Base-by-base conservation (phyloP, 1,140 invertebrate genomes). In the Vanessa atalanta region DNA sequence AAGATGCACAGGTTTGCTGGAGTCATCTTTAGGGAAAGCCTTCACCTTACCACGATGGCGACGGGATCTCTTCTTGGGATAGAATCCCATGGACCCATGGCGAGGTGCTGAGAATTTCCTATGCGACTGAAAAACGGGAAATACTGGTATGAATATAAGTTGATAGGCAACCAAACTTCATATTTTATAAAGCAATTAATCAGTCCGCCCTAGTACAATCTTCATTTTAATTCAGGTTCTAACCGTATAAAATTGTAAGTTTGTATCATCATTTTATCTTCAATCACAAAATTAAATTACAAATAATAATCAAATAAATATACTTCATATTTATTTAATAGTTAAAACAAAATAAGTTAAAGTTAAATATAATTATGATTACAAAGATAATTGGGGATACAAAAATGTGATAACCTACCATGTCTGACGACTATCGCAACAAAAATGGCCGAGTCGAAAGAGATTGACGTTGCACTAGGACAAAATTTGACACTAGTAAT, bases 1-100 rank as follows among this genome's bases (percentile, higher is more conserved):
- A 50, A 99, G 94, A 94, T 99, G 99, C 7, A 99, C 97, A 47
- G 99, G 99, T 91, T 99, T 99, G 78, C 93, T 95, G 23, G 96
- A 94, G 89, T 99, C 98, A 96, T 99, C 99, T 89, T 98, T 99
- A n/a, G 99, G 99, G 94, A 99, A 99, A 76, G 99, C 97, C 97
- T 99, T 99, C 66, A 99, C 97, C 93, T 99, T 99, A 85, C 99
- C 99, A 94, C 98, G 97, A 95, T 99, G 98, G 90, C 98, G 96
- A 76, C 95, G 95, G 73, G 97, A 97, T 81, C 99, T 95, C 94
- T 99, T 99, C 94, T 99, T 99, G 83, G 99, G 99, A 92, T 99
- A 97, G 95, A 99, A 99, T 82, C 98, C 99, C 97, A 99, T 99
- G 67, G 98, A 99, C 80, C 99, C 99, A 96, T 99, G 99, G 79